These are phyloP conservation scores for Sclerodermus sp. DNA, from an alignment of 2,888 invertebrate genomes.

Conservation along the genomic window DNA sequence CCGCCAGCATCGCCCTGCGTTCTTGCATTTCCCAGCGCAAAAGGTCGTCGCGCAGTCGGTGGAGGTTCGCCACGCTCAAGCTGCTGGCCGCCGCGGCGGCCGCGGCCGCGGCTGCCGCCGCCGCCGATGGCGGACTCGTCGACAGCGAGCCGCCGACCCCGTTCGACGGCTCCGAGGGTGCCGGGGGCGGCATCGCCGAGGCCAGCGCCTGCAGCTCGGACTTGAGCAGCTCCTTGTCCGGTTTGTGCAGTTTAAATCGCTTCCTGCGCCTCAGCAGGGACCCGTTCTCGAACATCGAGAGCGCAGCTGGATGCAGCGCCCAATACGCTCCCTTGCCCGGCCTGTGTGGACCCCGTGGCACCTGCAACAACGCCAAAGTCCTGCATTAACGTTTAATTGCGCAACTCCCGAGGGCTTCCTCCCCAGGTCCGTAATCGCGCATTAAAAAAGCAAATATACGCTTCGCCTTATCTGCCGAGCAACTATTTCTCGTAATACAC, in stretches of 20 bases:
- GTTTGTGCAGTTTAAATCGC: slow-evolving; percentile 79
- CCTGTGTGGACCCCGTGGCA: slow-evolving; percentile 75
- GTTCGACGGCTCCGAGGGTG: slow-evolving; percentile 26
- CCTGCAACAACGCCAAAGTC: slow-evolving; percentile 48
- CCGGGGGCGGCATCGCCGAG: slow-evolving; percentile 50
- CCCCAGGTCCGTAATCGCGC: too few species aligned
- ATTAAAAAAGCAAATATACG: too few species aligned
- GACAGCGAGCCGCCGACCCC: not conserved
- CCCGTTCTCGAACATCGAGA: slow-evolving; percentile 89
- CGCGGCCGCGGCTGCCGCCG: slow-evolving; percentile 27
- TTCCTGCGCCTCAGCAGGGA: slow-evolving; percentile 77
- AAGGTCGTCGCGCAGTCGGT: slow-evolving; percentile 50
- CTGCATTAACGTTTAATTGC: not conserved
- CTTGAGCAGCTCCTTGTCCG: slow-evolving; percentile 65
- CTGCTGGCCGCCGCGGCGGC: slow-evolving; percentile 29
- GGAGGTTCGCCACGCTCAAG: slow-evolving; percentile 49
- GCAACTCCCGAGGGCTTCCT: too few species aligned
- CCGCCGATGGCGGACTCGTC: slow-evolving; percentile 8
- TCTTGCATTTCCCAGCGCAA: slow-evolving; percentile 55
- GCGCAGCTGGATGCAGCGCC: slow-evolving; percentile 78
- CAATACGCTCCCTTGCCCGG: slow-evolving; percentile 86
- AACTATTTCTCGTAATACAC: too few species aligned
- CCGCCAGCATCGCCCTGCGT: slow-evolving; percentile 50
- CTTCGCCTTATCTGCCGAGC: too few species aligned
- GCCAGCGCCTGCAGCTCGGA: slow-evolving; percentile 52